Base-by-base conservation (phyloP, 2,797 vertebrate genomes). In the Sebastolobus alascanus region DNA sequence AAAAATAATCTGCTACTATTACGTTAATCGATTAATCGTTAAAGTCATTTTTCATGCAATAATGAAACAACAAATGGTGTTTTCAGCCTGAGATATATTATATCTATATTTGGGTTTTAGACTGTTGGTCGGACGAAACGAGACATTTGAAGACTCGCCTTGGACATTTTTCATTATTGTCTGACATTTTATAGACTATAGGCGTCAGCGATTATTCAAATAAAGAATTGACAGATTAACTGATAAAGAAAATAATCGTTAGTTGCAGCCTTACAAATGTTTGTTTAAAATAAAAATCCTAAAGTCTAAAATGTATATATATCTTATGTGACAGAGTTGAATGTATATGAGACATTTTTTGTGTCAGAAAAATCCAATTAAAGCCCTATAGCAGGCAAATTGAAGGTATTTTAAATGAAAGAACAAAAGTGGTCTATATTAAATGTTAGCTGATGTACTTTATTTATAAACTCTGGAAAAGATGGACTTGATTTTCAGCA, bases 301-400 rank as follows among this genome's bases (percentile, higher is more conserved):
- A 13, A 56, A 46, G 29, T 40, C 7, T 12, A 22, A 38, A 52
- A 71, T 50, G 8, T 46, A 35, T 31, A n/a, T 52, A 22, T 6
- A 60, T 40, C 64, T 61, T 31, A 2, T 68, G 40, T 33, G 9
- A 20, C 14, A 4, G 9, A 27, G 11, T 9, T 59, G 25, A 60
- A 46, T 56, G 25, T 14, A 7, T 9, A 4, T 61, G 25, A 55
- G 29, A 66, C 6, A 18, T 50, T 58, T 35, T 78, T 27, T 73
- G 16, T 43, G 54, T 29, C 58, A 40, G 72, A 67, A 69, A 68
- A 77, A 79, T 79, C 33, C 22, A 80, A 75, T 81, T 31, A 74
- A 72, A 77, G 46, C 52, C 61, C 50, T 60, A 56, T 22, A 52
- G 73, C 35, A 37, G 35, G 35, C 13, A 75, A 75, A 72, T 7